These are phyloP conservation scores for Aelia acuminata DNA, from an alignment of 2,888 invertebrate species.

Conservation along the genomic window DNA sequence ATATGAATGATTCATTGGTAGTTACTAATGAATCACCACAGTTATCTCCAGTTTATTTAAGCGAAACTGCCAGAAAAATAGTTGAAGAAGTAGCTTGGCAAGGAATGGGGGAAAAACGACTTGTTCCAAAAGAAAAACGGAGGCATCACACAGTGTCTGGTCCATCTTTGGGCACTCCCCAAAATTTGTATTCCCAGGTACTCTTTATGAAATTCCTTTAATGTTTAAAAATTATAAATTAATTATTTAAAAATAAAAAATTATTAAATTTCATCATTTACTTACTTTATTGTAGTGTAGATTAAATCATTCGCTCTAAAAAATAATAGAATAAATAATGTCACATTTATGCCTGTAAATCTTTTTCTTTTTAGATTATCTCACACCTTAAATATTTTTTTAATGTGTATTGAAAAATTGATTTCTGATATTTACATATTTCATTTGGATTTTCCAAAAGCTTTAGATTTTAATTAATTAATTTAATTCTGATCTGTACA, in stretches of 20 bases:
- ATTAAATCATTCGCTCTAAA: neutral
- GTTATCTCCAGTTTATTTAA: conserved; percentile 86
- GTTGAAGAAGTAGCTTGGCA: conserved; percentile 81
- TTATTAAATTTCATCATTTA: too few relatives aligned
- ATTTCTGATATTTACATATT: too few relatives aligned
- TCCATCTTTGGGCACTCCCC: conserved; percentile 60
- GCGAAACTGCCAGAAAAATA: conserved; percentile 88
- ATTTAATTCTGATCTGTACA: too few relatives aligned
- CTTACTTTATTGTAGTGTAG: too few relatives aligned
- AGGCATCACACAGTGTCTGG: conserved; percentile 87
- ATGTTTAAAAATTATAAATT: too few relatives aligned
- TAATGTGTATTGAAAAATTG: too few relatives aligned
- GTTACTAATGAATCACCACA: conserved; percentile 70
- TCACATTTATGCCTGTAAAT: neutral
- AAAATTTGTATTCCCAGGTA: conserved; percentile 61
- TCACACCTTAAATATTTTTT: too few relatives aligned
- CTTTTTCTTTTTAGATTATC: too few relatives aligned
- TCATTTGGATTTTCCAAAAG: too few relatives aligned
- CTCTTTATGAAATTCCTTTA: neutral
- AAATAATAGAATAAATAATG: neutral
- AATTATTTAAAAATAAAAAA: too few relatives aligned
- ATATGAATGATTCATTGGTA: neutral
- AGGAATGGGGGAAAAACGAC: conserved; percentile 72
- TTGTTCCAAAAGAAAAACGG: conserved; percentile 85
- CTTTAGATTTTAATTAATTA: too few relatives aligned